Percentiles rank a stretch among this genome's conserved stretches.
Conservation (phyloP, 2,113 vertebrate species). For the Macroglossus sobrinus region DNA sequence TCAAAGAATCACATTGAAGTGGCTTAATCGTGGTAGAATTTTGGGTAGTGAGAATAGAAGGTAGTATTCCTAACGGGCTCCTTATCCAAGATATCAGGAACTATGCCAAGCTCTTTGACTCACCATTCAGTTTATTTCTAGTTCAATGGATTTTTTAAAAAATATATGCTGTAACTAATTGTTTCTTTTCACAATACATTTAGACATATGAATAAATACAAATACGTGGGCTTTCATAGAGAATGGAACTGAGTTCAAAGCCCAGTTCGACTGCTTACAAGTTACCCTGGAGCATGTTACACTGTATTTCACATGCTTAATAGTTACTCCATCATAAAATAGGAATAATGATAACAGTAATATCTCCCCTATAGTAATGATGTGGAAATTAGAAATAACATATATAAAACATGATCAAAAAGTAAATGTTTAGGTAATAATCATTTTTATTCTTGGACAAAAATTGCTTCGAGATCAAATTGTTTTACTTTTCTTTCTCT, state of each 20-base stretch:
- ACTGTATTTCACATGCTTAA: neutral
- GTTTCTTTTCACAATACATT: slow-evolving; percentile 5
- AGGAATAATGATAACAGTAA: neutral
- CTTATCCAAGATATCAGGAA: neutral
- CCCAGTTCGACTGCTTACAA: neutral
- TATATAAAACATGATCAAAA: neutral
- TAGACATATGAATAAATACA: neutral
- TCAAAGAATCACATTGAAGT: neutral
- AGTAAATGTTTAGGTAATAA: neutral
- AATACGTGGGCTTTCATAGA: neutral
- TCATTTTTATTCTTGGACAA: neutral
- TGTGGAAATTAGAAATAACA: neutral
- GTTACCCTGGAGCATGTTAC: neutral
- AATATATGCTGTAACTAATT: neutral
- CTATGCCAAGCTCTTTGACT: neutral
- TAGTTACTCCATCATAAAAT: neutral
- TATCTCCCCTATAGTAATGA: neutral
- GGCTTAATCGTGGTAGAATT: neutral
- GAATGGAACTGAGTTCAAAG: neutral
- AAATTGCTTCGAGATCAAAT: neutral
- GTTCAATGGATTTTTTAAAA: neutral
- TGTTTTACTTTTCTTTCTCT: neutral
- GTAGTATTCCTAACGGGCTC: neutral
- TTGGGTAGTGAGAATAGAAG: neutral
- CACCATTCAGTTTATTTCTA: neutral